Conservation (phyloP, 2,888 invertebrate species). For the Ferrisia virgata region DNA sequence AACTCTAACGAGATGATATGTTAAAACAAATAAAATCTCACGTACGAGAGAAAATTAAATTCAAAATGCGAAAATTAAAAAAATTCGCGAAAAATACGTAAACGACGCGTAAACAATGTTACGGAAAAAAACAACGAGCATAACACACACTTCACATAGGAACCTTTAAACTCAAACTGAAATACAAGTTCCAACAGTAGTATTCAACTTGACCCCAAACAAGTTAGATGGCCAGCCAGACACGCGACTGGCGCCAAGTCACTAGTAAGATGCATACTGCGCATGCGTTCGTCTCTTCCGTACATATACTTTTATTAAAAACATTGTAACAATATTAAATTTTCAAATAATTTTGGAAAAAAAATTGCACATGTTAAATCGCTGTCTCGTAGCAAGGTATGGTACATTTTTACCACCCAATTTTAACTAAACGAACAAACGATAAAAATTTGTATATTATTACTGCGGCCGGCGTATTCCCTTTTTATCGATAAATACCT, state of each 20-base stretch:
- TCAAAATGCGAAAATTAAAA: neutral
- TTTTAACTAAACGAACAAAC: neutral
- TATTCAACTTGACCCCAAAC: constrained; percentile 30
- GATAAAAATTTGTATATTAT: constrained; percentile 12
- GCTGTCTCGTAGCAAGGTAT: neutral
- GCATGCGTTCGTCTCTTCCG: neutral
- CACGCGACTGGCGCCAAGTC: constrained; percentile 30
- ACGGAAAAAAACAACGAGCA: neutral
- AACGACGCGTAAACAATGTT: neutral
- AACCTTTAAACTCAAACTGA: neutral
- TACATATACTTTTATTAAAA: no score
- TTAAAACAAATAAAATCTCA: neutral
- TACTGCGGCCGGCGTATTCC: neutral
- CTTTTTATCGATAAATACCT: neutral
- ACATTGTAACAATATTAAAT: no score
- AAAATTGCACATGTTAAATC: neutral
- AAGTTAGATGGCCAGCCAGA: constrained; percentile 23
- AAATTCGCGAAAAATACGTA: neutral
- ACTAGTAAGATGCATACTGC: neutral
- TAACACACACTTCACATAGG: neutral
- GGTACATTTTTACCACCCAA: neutral
- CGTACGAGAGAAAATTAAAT: neutral
- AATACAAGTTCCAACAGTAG: constrained; percentile 28
- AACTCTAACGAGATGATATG: neutral
- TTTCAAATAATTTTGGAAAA: no score